These are phyloP conservation scores for Ispidina picta DNA, from an alignment of 2,797 vertebrate species.

Conservation along the genomic window DNA sequence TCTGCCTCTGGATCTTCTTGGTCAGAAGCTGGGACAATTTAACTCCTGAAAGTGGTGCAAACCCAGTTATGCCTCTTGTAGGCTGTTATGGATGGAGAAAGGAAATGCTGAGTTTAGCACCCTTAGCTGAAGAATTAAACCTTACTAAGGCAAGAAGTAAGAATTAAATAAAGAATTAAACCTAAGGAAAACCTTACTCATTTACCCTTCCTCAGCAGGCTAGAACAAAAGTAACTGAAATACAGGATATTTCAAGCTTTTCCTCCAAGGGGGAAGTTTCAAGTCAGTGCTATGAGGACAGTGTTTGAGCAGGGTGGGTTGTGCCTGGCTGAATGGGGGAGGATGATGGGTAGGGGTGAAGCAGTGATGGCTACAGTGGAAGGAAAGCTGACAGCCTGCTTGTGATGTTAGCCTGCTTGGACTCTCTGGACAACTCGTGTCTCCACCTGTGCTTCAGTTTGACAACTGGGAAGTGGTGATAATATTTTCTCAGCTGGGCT, in stretches of 20 bases:
- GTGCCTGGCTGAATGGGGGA: neutral
- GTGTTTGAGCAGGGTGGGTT: neutral
- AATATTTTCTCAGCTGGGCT: conserved; percentile 40
- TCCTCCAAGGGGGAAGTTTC: neutral
- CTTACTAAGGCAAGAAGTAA: neutral
- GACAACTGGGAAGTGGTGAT: neutral
- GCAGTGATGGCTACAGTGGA: neutral
- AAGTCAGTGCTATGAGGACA: neutral
- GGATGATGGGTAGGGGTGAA: neutral
- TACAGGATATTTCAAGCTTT: neutral
- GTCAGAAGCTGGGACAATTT: neutral
- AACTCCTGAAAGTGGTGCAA: neutral
- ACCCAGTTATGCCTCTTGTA: neutral
- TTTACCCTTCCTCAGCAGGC: neutral
- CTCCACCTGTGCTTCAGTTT: neutral
- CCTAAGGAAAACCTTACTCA: neutral
- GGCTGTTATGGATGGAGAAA: neutral
- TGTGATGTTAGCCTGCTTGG: neutral
- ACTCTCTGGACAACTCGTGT: neutral
- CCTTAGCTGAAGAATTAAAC: neutral
- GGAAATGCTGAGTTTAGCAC: neutral
- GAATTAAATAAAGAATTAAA: neutral
- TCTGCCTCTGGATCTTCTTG: neutral
- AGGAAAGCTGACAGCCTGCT: neutral
- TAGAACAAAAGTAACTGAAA: neutral